Percentiles rank a stretch among this genome's conserved stretches.
These are phyloP conservation scores for Lobophora halterata DNA, from an alignment of 2,888 invertebrate species.

Conservation along the genomic window DNA sequence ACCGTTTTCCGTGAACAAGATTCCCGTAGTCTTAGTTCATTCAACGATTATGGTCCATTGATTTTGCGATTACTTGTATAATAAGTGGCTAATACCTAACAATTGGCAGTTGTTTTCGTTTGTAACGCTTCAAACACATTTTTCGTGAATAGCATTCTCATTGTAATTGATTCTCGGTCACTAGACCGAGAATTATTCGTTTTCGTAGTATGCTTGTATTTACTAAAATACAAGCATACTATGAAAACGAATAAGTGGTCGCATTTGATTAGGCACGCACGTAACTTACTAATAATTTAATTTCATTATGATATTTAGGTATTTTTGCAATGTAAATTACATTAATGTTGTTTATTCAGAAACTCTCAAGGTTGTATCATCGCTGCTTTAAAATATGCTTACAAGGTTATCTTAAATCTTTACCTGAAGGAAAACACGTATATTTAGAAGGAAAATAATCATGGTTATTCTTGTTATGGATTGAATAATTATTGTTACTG, in stretches of 20 bases:
- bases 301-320: constrained; percentile 16
- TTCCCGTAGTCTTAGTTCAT: constrained; percentile 2
- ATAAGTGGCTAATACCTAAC: constrained; percentile 2
- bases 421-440: constrained; percentile 8
- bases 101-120: background rate
- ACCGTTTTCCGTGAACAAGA: constrained; percentile 10
- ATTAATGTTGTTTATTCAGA: constrained; percentile 20
- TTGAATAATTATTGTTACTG: background rate
- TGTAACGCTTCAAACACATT: constrained; percentile 2
- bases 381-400: constrained; percentile 8
- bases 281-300: constrained; percentile 16
- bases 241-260: constrained; percentile 21
- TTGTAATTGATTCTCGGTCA: constrained; percentile 27
- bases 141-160: constrained; percentile 11
- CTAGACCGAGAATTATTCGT: too few species aligned
- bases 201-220: too few species aligned
- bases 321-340: constrained; percentile 10
- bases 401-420: constrained; percentile 10
- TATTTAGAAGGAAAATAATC: constrained; percentile 6
- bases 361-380: constrained; percentile 13
- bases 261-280: constrained; percentile 20
- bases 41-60: constrained; percentile 6
- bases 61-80: background rate
- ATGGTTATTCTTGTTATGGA: constrained; percentile 3
- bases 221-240: constrained; percentile 16